These are phyloP conservation scores for Lasioglossum calceatum DNA, from an alignment of 2,888 invertebrate genomes.

Conservation along the genomic window DNA sequence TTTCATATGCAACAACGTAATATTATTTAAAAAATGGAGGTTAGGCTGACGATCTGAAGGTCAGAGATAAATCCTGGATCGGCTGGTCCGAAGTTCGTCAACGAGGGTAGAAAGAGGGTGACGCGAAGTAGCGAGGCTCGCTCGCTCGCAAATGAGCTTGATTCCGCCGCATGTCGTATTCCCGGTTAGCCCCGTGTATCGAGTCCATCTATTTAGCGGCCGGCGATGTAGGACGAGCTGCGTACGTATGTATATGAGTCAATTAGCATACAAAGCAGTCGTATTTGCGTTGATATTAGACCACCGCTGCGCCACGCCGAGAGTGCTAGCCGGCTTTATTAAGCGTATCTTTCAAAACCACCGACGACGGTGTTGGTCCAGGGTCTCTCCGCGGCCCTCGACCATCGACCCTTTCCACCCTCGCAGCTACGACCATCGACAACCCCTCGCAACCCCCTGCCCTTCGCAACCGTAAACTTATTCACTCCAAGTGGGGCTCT, in stretches of 20 bases:
- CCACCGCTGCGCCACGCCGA: slow-evolving; percentile 39
- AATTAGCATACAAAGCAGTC: slow-evolving; percentile 79
- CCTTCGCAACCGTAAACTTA: slow-evolving; percentile 37
- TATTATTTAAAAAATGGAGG: not conserved
- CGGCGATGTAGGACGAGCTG: slow-evolving; percentile 65
- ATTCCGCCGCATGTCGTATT: slow-evolving; percentile 53
- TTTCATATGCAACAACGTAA: too few species aligned
- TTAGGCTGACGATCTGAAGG: not conserved
- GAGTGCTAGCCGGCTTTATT: slow-evolving; percentile 61
- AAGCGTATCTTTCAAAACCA: slow-evolving; percentile 67
- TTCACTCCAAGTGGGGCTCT: slow-evolving; percentile 34
- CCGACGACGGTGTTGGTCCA: slow-evolving; percentile 40
- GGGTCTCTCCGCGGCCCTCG: not conserved
- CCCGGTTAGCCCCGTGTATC: slow-evolving; percentile 53
- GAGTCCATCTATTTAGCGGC: slow-evolving; percentile 72
- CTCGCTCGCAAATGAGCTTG: slow-evolving; percentile 62
- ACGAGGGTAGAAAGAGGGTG: slow-evolving; percentile 37
- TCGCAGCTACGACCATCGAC: not conserved
- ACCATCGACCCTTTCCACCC: slow-evolving; percentile 10
- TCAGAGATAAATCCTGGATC: not conserved
- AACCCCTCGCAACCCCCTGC: not conserved
- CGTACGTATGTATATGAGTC: slow-evolving; percentile 75
- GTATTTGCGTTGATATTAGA: slow-evolving; percentile 78
- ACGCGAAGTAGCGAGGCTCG: slow-evolving; percentile 54
- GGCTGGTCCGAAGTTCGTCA: slow-evolving; percentile 18